A percentile compares a stretch with the other conserved stretches of the same genome.
These are phyloP conservation scores for Meandrina meandrites DNA, from an alignment of 92 coral and sea anemone genomes.

Conservation along the genomic window DNA sequence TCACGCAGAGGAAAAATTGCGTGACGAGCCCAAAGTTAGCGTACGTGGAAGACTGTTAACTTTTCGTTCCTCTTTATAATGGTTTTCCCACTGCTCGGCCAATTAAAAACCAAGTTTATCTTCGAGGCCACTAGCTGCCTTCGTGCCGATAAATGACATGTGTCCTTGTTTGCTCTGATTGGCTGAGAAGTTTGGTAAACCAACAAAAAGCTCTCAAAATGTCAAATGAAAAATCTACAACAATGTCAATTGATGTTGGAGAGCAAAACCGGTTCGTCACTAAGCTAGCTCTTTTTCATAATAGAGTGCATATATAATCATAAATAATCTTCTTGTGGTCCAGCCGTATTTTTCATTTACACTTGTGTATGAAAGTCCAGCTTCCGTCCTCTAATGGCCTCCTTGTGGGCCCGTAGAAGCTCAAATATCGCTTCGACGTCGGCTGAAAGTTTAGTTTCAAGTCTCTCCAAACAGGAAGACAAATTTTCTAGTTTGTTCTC, in stretches of 20 bases:
- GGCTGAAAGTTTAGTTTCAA: slow-evolving; percentile 71
- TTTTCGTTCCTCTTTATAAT: background rate
- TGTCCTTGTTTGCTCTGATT: background rate
- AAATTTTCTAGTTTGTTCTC: slow-evolving; percentile 69
- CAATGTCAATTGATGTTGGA: background rate
- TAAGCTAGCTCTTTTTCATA: background rate
- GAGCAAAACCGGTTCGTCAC: background rate
- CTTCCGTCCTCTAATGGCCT: background rate
- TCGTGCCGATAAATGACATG: background rate
- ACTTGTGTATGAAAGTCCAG: slow-evolving; percentile 40
- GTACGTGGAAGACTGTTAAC: background rate
- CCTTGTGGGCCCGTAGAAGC: slow-evolving; percentile 46
- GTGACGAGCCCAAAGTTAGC: background rate
- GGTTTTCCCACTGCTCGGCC: background rate
- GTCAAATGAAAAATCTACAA: background rate
- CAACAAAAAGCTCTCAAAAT: background rate
- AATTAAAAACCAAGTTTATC: background rate
- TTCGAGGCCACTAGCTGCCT: background rate
- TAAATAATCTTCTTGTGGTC: background rate
- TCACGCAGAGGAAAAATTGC: background rate
- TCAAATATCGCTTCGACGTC: slow-evolving; percentile 79
- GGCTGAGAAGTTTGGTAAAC: background rate
- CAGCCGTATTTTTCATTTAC: background rate
- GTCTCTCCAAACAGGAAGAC: slow-evolving; percentile 66
- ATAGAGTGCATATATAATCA: background rate